Conservation (phyloP, 2,888 invertebrate genomes). For the Heteromurus nitidus region DNA sequence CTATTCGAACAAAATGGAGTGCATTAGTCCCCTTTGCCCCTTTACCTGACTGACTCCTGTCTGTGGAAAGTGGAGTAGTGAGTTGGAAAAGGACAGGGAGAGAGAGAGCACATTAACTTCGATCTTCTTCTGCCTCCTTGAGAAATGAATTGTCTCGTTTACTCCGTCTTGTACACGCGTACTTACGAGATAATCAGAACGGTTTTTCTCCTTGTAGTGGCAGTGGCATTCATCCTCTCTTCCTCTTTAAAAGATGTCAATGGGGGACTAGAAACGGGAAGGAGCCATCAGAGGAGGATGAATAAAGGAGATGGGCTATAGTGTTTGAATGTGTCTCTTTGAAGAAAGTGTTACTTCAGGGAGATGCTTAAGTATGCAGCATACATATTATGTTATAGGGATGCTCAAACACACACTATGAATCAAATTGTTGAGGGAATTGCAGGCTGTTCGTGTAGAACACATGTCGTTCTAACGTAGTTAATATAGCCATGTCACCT, state of each 20-base stretch:
- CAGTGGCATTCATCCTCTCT: too few species aligned
- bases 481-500: too few species aligned
- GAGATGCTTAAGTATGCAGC: too few species aligned
- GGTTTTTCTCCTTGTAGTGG: background rate
- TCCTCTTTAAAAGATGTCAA: constrained; percentile 19
- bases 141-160: constrained; percentile 45
- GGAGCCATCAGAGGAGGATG: constrained; percentile 44
- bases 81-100: constrained; percentile 27
- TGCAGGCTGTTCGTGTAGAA: too few species aligned
- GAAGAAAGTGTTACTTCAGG: too few species aligned
- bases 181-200: background rate
- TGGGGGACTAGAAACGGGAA: constrained; percentile 38
- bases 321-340: too few species aligned
- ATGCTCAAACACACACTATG: too few species aligned
- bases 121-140: constrained; percentile 10
- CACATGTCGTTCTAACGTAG: too few species aligned
- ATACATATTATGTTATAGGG: too few species aligned
- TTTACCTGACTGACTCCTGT: background rate
- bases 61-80: background rate
- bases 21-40: too few species aligned
- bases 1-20: background rate
- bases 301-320: background rate
- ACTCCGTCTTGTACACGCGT: background rate
- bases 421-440: too few species aligned
- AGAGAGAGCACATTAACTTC: constrained; percentile 10